Evolutionary conservation across 2,113 vertebrate genomes (phyloP).

Genomic region (Cardinalis cardinalis): DNA sequence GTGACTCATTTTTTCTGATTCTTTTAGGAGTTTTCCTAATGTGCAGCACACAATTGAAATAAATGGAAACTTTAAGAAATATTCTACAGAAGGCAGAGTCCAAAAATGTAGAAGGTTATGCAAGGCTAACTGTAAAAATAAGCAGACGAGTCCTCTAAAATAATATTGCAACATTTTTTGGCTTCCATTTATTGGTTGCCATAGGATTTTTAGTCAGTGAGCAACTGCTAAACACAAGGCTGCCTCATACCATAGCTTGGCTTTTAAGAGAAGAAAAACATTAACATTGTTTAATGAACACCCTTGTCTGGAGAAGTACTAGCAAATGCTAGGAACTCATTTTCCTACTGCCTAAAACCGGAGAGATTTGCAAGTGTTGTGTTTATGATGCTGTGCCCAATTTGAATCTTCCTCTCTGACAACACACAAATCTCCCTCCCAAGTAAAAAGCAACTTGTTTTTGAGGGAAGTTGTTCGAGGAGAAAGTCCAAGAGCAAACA

Average conservation of each 20-base stretch:
- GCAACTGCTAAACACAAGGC: constrained; percentile 27
- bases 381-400: background rate
- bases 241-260: constrained; percentile 53
- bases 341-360: constrained; percentile 22
- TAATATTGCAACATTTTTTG: constrained; percentile 76
- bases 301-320: constrained; percentile 44
- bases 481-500: background rate
- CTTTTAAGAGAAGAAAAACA: constrained; percentile 54
- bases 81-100: constrained; percentile 69
- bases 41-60: constrained; percentile 58
- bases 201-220: constrained; percentile 63
- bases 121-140: constrained; percentile 75
- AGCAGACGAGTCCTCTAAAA: constrained; percentile 74
- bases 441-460: constrained; percentile 3
- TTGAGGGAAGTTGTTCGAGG: background rate
- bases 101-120: constrained; percentile 76
- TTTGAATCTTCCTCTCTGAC: constrained; percentile 8
- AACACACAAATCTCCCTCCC: background rate
- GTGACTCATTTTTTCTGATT: constrained; percentile 65
- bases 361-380: constrained; percentile 18
- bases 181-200: constrained; percentile 54
- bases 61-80: constrained; percentile 70
- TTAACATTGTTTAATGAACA: constrained; percentile 51
- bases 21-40: constrained; percentile 52
- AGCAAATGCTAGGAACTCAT: constrained; percentile 36